Conservation (phyloP, 2,113 vertebrate genomes). For the Sylvicapra grimmia region DNA sequence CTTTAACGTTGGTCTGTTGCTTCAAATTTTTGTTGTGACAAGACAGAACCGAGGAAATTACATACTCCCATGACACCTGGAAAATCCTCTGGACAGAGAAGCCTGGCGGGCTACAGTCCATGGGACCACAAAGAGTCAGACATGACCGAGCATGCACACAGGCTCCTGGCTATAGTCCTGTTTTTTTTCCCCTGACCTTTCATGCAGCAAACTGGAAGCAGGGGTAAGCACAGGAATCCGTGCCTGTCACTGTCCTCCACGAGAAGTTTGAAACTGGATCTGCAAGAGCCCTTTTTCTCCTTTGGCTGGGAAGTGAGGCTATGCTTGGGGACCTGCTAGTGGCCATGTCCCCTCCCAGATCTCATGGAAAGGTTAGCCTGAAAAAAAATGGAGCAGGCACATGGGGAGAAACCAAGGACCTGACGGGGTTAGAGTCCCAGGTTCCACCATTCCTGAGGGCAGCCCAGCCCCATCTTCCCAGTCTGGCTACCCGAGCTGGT, state of each 20-base stretch:
- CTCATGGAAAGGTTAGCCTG: not conserved
- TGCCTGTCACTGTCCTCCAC: not conserved
- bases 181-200: too few species aligned
- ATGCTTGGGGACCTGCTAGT: not conserved
- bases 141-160: rapidly evolving
- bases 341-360: not conserved
- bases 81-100: not conserved
- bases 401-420: not conserved
- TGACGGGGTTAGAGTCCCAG: not conserved
- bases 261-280: not conserved
- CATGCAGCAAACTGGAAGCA: not conserved
- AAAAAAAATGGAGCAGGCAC: not conserved
- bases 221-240: not conserved
- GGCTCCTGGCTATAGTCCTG: not conserved
- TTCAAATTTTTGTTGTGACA: not conserved
- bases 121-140: not conserved
- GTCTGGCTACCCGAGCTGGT: not conserved
- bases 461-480: not conserved
- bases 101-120: not conserved
- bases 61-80: not conserved
- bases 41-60: not conserved
- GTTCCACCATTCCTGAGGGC: not conserved
- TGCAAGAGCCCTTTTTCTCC: not conserved
- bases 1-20: not conserved
- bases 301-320: not conserved